These are phyloP conservation scores for Ammospiza nelsoni DNA, from an alignment of 2,113 vertebrate species.

Conservation along the genomic window DNA sequence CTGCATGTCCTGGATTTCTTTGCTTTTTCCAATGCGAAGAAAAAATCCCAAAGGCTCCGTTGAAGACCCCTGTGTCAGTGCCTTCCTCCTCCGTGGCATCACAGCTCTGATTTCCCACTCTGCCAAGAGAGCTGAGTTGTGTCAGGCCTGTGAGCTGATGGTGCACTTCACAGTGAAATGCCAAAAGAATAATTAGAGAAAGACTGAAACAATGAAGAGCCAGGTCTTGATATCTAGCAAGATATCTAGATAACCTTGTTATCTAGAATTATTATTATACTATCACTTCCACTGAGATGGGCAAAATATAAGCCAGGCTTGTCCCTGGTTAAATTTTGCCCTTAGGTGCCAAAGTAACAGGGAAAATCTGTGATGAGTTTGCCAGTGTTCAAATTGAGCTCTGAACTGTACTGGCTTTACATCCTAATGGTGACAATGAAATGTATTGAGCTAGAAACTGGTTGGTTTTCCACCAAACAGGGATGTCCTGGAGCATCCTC, in stretches of 20 bases:
- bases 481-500: neutral
- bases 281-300: neutral
- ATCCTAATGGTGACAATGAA: neutral
- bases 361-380: neutral
- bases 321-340: neutral
- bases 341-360: neutral
- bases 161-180: neutral
- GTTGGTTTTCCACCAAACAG: neutral
- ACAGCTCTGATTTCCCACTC: neutral
- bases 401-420: neutral
- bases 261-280: neutral
- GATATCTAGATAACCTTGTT: neutral
- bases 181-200: neutral
- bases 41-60: neutral
- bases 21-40: neutral
- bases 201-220: neutral
- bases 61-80: neutral
- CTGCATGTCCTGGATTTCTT: neutral
- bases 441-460: neutral
- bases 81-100: neutral
- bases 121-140: accelerated
- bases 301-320: neutral
- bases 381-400: neutral
- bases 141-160: accelerated
- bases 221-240: neutral